These are phyloP conservation scores for Blastomussa wellsi DNA, from an alignment of 92 coral and sea anemone genomes.

Conservation along the genomic window DNA sequence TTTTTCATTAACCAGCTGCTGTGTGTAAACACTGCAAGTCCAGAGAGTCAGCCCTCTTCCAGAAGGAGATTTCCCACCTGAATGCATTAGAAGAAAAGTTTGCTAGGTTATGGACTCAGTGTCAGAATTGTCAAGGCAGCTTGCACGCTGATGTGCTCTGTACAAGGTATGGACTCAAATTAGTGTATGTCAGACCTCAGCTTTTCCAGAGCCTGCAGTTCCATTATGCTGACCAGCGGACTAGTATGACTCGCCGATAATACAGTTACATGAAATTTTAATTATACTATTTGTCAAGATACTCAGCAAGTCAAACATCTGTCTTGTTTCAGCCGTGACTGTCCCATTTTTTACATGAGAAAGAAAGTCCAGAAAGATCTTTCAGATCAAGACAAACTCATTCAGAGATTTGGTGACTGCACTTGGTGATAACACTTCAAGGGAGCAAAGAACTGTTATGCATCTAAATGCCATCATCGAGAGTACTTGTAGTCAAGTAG, in stretches of 20 bases:
- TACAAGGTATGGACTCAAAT: constrained; percentile 69
- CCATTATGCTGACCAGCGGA: too few relatives aligned
- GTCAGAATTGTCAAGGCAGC: constrained; percentile 99
- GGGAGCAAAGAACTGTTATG: background rate
- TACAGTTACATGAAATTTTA: too few relatives aligned
- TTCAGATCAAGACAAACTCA: constrained; percentile 82
- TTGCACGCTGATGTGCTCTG: constrained; percentile 94
- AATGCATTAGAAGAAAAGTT: constrained; percentile 84
- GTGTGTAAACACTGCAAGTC: constrained; percentile 95
- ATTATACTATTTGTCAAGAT: too few relatives aligned
- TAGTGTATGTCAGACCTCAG: too few relatives aligned
- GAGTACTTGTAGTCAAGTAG: too few relatives aligned
- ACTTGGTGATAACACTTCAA: constrained; percentile 67
- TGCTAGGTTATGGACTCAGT: constrained; percentile 94
- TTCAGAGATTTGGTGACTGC: constrained; percentile 83
- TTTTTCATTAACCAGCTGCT: constrained; percentile 54
- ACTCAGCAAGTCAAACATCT: too few relatives aligned
- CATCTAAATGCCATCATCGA: too few relatives aligned
- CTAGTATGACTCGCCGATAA: too few relatives aligned
- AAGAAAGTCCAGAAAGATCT: constrained; percentile 96
- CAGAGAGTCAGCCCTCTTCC: constrained; percentile 86
- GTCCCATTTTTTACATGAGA: constrained; percentile 99
- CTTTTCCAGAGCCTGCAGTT: too few relatives aligned
- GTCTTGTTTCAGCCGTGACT: constrained; percentile 82
- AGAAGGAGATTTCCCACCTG: constrained; percentile 88